Conservation (phyloP, 2,797 vertebrate species). For the Leptodactylus fallax region DNA sequence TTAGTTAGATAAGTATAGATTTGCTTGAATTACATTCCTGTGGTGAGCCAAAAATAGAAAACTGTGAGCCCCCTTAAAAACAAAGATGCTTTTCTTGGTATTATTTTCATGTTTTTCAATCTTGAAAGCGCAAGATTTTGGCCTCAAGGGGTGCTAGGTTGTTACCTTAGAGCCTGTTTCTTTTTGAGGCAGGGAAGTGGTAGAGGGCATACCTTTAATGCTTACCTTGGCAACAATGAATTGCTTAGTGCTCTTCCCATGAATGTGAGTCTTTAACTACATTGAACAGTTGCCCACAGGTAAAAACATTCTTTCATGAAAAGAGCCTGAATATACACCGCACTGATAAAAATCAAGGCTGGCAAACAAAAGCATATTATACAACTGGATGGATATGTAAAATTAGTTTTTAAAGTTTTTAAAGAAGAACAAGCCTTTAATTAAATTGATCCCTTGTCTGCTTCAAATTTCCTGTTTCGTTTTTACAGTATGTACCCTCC, state of each 20-base stretch:
- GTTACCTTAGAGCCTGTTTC: slow-evolving; percentile 78
- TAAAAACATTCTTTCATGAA: slow-evolving; percentile 79
- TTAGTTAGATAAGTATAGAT: slow-evolving; percentile 56
- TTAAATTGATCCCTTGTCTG: slow-evolving; percentile 68
- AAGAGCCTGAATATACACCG: slow-evolving; percentile 73
- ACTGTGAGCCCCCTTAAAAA: slow-evolving; percentile 59
- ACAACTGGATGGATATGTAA: slow-evolving; percentile 71
- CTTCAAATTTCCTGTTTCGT: slow-evolving; percentile 70
- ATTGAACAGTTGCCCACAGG: slow-evolving; percentile 77
- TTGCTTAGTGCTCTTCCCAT: slow-evolving; percentile 76
- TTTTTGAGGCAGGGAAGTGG: slow-evolving; percentile 74
- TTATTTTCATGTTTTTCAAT: slow-evolving; percentile 72
- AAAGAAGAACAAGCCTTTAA: slow-evolving; percentile 69
- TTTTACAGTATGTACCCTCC: slow-evolving; percentile 60
- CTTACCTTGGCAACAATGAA: slow-evolving; percentile 82
- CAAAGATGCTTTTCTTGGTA: slow-evolving; percentile 68
- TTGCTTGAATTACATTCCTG: slow-evolving; percentile 71
- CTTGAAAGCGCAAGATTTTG: slow-evolving; percentile 73
- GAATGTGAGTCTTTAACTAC: slow-evolving; percentile 83
- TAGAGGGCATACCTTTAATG: slow-evolving; percentile 80
- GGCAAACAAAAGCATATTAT: slow-evolving; percentile 77
- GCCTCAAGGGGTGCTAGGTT: slow-evolving; percentile 75
- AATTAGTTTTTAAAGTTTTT: slow-evolving; percentile 71
- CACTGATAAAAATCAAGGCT: slow-evolving; percentile 76
- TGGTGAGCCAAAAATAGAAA: slow-evolving; percentile 68